Evolutionary conservation across 2,797 vertebrate genomes (phyloP), one percentile per base, ranked within the genome.

Genomic region (Myripristis jacobus): DNA sequence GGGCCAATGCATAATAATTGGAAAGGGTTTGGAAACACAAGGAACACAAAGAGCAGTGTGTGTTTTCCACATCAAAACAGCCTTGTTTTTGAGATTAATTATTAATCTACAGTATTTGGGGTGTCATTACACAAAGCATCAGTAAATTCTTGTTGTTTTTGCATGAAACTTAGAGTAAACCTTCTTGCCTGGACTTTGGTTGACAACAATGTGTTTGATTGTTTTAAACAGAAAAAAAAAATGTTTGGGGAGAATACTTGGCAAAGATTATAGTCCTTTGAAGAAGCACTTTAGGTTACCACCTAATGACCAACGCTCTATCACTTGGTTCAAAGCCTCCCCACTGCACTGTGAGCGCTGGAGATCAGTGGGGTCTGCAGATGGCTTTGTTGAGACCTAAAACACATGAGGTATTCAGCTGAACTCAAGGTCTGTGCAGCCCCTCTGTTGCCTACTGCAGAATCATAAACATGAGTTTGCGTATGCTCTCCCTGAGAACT

Each of bases 291-390:
- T 85, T 74, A 76, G 27, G 75, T 82, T 53, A 83, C 83, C 82
- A 80, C 84, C 86, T 62, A 88, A 67, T 67, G 88, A 80, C 61
- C 76, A 65, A 84, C 61, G 70, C 64, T 70, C 27, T 16, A 36
- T 57, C 55, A 69, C 81, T 60, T 34, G 19, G 84, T 91, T 93
- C 88, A 93, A 92, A 94, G 91, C 76, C 76, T 66, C 78, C 77
- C 75, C 57, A 11, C 74, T 15, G 75, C 25, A 36, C 38, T 16
- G 25, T 25, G 43, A 76, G 54, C 12, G 66, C 69, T 50, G 64
- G 57, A 82, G 69, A 79, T 89, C 77, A 80, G 70, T 27, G 75
- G 27, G 51, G 66, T 76, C 38, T 46, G 55, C 82, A 83, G 75
- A 67, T 38, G 75, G 67, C 75, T 85, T 70, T 83, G 78, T 77